Evolutionary conservation across 2,797 vertebrate genomes (phyloP).

Genomic region (Sebastes matsubarae): DNA sequence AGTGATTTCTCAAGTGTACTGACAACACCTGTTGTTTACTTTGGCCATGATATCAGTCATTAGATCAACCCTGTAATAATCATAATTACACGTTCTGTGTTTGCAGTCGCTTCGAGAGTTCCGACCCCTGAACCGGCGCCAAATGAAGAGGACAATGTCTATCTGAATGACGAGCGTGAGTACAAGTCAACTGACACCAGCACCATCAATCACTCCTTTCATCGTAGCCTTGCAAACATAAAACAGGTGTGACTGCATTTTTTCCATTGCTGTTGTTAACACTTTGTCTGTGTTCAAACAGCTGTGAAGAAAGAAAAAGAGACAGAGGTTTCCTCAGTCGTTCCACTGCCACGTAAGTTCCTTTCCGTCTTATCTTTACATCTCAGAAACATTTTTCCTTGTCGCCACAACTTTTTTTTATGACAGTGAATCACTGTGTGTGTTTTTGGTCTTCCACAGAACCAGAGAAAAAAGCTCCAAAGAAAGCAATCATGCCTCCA

Average conservation of each 20-base stretch:
- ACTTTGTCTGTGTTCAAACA: slow-evolving; percentile 52
- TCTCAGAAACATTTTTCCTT: neutral
- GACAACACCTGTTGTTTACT: neutral
- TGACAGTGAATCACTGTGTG: neutral
- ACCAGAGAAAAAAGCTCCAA: slow-evolving; percentile 8
- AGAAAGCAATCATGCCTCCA: slow-evolving; percentile 48
- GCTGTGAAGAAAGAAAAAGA: neutral
- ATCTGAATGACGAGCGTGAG: slow-evolving; percentile 65
- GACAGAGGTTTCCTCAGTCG: neutral
- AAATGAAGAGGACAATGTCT: neutral
- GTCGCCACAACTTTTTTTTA: neutral
- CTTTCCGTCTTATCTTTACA: neutral
- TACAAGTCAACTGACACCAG: neutral
- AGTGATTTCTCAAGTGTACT: neutral
- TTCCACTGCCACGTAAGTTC: slow-evolving; percentile 27
- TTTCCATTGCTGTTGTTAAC: neutral
- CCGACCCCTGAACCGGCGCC: neutral
- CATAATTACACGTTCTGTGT: neutral
- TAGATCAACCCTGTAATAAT: neutral
- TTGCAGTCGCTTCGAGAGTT: neutral
- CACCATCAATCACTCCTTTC: neutral
- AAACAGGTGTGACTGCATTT: slow-evolving; percentile 51
- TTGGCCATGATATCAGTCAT: accelerated
- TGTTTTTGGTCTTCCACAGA: slow-evolving; percentile 22
- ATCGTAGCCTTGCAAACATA: neutral